A percentile compares a stretch with the other conserved stretches of the same genome.
These are phyloP conservation scores for Crioceris asparagi DNA, from an alignment of 2,888 invertebrate genomes.

Conservation along the genomic window DNA sequence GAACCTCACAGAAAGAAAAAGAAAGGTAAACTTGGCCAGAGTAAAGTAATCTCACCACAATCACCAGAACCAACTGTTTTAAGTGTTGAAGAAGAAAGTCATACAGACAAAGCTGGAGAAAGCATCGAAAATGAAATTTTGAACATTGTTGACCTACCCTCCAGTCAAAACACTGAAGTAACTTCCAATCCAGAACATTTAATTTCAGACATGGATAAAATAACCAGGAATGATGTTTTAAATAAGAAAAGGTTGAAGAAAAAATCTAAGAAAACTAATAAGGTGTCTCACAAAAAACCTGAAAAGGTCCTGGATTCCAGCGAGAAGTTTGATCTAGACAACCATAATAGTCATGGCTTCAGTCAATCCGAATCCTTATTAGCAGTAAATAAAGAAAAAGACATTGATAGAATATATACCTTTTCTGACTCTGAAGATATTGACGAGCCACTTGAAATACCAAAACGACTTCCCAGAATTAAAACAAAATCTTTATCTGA, in stretches of 20 bases:
- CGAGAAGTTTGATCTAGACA: too few species aligned
- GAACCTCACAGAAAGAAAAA: background rate
- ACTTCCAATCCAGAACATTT: too few species aligned
- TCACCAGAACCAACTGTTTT: background rate
- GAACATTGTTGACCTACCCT: too few species aligned
- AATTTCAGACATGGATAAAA: too few species aligned
- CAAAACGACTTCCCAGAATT: too few species aligned
- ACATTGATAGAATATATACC: slow-evolving; percentile 16
- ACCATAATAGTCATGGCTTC: too few species aligned
- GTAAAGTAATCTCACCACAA: background rate
- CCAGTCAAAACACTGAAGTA: too few species aligned
- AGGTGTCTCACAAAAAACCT: slow-evolving; percentile 3
- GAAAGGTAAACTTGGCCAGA: background rate
- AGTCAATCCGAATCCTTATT: too few species aligned
- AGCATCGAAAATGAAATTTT: too few species aligned
- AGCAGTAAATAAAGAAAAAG: slow-evolving; percentile 7
- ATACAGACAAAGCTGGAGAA: background rate
- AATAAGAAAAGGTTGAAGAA: background rate
- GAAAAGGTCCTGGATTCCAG: too few species aligned
- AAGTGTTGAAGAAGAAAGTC: background rate
- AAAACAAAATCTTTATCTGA: slow-evolving; percentile 4
- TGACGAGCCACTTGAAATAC: slow-evolving; percentile 15
- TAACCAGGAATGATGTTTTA: too few species aligned
- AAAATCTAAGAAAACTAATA: slow-evolving; percentile 3
- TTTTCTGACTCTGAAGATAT: slow-evolving; percentile 17